Conservation (phyloP, 2,797 vertebrate species). For the Poliocrania exsul region DNA sequence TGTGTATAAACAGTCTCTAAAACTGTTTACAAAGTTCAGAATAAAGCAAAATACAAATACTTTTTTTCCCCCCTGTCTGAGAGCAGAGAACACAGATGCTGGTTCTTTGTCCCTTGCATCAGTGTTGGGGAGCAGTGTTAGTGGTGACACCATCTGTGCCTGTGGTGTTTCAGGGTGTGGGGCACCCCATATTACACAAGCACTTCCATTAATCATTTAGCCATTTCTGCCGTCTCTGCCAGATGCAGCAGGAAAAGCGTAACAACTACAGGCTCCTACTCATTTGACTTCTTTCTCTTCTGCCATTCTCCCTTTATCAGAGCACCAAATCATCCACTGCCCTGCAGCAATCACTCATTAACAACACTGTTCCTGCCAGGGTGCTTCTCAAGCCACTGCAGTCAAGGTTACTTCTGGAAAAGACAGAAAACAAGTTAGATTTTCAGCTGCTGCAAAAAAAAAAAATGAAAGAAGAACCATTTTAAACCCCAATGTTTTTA, state of each 20-base stretch:
- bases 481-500: neutral
- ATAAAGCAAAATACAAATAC: neutral
- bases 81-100: neutral
- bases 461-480: neutral
- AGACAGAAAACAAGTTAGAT: neutral
- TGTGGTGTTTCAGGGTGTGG: neutral
- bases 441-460: neutral
- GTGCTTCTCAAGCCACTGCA: neutral
- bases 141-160: neutral
- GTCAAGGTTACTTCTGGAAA: neutral
- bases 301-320: neutral
- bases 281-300: neutral
- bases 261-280: neutral
- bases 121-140: neutral
- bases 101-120: neutral
- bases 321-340: neutral
- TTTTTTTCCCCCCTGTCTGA: neutral
- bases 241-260: neutral
- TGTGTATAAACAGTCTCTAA: neutral
- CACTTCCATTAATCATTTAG: neutral
- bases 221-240: neutral
- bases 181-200: neutral
- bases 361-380: neutral
- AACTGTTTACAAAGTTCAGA: neutral
- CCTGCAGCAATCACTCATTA: neutral